Conservation (phyloP, 2,113 vertebrate genomes). For the Edolisoma coerulescens region DNA sequence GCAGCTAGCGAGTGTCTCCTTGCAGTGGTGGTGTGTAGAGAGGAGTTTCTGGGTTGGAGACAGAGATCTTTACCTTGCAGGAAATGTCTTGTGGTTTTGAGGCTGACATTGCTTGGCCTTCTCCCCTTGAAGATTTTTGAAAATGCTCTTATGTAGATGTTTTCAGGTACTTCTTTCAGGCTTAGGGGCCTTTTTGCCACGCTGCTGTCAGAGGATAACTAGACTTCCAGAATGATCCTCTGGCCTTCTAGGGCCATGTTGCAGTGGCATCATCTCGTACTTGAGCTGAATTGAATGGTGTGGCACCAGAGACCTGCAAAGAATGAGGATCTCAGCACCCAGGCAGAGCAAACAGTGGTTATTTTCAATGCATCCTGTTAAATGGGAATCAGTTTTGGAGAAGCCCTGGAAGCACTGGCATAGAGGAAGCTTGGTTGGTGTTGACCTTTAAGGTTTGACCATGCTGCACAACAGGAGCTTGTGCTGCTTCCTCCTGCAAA, state of each 20-base stretch:
- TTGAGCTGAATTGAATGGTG: neutral
- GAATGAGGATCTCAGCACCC: neutral
- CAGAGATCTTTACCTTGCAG: neutral
- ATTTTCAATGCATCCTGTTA: neutral
- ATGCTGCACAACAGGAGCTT: neutral
- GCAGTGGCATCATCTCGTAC: neutral
- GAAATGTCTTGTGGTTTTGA: neutral
- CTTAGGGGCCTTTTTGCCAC: neutral
- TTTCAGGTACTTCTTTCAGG: neutral
- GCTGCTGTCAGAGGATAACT: neutral
- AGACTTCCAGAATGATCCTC: neutral
- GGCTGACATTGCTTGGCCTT: neutral
- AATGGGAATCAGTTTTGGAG: neutral
- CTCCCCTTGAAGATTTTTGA: neutral
- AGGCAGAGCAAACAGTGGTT: neutral
- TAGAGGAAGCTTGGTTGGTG: neutral
- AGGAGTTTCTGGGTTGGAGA: neutral
- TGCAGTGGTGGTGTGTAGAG: neutral
- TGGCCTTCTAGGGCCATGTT: neutral
- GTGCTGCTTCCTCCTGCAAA: neutral
- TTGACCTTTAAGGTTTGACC: neutral
- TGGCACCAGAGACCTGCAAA: neutral
- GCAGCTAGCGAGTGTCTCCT: fast-evolving
- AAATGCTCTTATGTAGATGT: neutral
- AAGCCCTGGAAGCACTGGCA: neutral